phyloP scores from a whole-genome alignment of 1,140 invertebrate genomes.

The Papilio xuthus region DNA sequence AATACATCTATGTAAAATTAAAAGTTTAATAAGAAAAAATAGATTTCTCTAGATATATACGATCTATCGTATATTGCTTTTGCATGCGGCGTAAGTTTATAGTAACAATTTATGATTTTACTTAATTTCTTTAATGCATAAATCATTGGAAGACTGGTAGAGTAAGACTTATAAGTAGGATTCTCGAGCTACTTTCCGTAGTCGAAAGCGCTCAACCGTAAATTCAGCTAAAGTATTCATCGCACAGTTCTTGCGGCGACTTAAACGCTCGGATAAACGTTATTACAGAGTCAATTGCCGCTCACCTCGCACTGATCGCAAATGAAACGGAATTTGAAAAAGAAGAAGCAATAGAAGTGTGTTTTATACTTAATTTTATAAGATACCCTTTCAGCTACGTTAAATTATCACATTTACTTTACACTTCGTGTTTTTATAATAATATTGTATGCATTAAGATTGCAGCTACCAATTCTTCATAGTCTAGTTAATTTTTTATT shows the following conservation, averaged over 20 bases:
- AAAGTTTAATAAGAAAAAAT: too few relatives aligned
- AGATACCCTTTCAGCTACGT: background rate
- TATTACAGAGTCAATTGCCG: constrained; percentile 2
- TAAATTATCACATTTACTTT: background rate
- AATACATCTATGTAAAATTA: too few relatives aligned
- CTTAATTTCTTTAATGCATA: background rate
- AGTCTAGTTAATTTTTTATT: too few relatives aligned
- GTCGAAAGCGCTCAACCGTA: background rate
- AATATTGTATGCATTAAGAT: too few relatives aligned
- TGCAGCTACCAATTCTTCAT: too few relatives aligned
- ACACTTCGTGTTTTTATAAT: background rate
- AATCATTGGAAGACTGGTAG: background rate
- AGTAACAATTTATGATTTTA: too few relatives aligned
- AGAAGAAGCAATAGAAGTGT: background rate
- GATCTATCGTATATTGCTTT: too few relatives aligned
- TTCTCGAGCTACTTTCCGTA: background rate
- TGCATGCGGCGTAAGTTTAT: too few relatives aligned
- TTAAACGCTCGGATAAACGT: constrained; percentile 20
- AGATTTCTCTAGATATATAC: too few relatives aligned
- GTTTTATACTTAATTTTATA: background rate
- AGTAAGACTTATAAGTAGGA: background rate
- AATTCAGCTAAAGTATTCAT: constrained; percentile 26
- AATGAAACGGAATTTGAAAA: constrained; percentile 2
- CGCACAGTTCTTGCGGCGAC: background rate
- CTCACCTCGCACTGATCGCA: constrained; percentile 1